Evolutionary conservation across 2,888 invertebrate genomes (phyloP).

Genomic region (Poecilobothrus nobilitatus): DNA sequence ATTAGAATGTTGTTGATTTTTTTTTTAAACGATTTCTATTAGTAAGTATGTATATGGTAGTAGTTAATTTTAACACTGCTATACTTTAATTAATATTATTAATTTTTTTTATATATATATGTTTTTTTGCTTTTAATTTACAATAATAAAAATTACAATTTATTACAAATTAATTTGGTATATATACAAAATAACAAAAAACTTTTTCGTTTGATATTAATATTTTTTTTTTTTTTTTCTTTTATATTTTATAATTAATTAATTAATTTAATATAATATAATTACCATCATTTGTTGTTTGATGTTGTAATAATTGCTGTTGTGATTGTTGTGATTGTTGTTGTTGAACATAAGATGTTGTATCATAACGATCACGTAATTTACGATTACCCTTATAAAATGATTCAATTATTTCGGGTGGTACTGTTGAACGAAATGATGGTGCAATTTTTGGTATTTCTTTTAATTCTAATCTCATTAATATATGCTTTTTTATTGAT

Average conservation of each 20-base stretch:
- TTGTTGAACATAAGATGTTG: too few relatives aligned
- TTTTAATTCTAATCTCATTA: slow-evolving; percentile 54
- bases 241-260: too few relatives aligned
- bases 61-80: too few relatives aligned
- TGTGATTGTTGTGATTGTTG: neutral
- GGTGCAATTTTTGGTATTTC: slow-evolving; percentile 57
- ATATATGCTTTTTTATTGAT: slow-evolving; percentile 56
- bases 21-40: neutral
- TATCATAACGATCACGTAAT: too few relatives aligned
- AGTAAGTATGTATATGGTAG: slow-evolving; percentile 15
- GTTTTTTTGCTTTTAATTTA: neutral
- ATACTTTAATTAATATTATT: slow-evolving; percentile 8
- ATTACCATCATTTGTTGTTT: neutral
- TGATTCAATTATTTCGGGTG: slow-evolving; percentile 48
- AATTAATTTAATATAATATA: neutral
- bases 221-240: too few relatives aligned
- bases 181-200: too few relatives aligned
- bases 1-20: neutral
- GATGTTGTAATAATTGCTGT: neutral
- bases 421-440: slow-evolving; percentile 46
- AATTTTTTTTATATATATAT: too few relatives aligned
- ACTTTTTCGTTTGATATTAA: too few relatives aligned
- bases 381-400: slow-evolving; percentile 32
- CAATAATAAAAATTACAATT: neutral
- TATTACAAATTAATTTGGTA: too few relatives aligned